phyloP scores from a whole-genome alignment of 2,888 invertebrate species.

The Noctua janthe region DNA sequence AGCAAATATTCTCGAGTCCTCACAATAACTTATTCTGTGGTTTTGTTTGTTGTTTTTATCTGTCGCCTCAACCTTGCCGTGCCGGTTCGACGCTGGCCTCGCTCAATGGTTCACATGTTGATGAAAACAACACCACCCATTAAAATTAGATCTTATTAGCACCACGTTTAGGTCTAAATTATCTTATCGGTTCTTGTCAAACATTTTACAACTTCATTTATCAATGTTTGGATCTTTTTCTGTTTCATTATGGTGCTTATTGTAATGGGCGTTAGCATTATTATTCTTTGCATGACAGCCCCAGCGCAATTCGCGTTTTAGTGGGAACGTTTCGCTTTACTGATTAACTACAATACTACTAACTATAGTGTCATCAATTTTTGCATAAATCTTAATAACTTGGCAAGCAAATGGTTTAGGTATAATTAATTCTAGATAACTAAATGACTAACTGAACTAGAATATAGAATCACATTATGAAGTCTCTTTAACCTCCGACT shows the following conservation, averaged over 20 bases:
- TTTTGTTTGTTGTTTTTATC: constrained; percentile 79
- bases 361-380: constrained; percentile 16
- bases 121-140: constrained; percentile 58
- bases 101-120: constrained; percentile 75
- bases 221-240: constrained; percentile 43
- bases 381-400: constrained; percentile 19
- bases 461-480: background rate
- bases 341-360: constrained; percentile 28
- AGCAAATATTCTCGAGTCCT: constrained; percentile 66
- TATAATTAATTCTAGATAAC: background rate
- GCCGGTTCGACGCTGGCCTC: constrained; percentile 79
- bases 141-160: constrained; percentile 59
- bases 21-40: constrained; percentile 71
- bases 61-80: constrained; percentile 82
- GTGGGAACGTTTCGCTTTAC: constrained; percentile 45
- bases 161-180: constrained; percentile 59
- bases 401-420: background rate
- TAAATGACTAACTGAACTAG: background rate
- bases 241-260: constrained; percentile 48
- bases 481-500: background rate
- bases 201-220: constrained; percentile 58
- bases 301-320: constrained; percentile 38
- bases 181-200: constrained; percentile 36
- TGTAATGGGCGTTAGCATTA: background rate
- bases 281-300: constrained; percentile 38